Base-by-base conservation (phyloP, 1,140 invertebrate genomes). In the Diorhabda sublineata region DNA sequence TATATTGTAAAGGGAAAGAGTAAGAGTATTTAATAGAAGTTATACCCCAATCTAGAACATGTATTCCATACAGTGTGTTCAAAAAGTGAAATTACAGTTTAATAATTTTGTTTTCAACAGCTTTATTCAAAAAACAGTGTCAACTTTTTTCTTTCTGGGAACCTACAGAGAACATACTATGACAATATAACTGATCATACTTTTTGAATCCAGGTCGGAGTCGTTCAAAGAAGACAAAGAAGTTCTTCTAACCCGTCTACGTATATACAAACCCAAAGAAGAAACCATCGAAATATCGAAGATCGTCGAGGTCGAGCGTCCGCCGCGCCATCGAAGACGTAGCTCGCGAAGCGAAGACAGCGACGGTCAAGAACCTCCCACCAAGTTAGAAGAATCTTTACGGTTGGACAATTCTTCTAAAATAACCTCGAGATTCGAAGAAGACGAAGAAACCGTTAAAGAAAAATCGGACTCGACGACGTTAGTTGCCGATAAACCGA, bases 221-320 rank as follows among this genome's bases (percentile, higher is more conserved):
- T 91, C 91, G 41, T 92, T 95, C 69, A 86, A 90, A 57, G 85
- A 87, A 69, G 82, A 85, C 61, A 86, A 87, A 74, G 84, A 85
- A 68, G 77, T 78, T 7, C 62, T 81, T 3, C 58, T 81, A 42
- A 77, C 75, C 3, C 59, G 77, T 56, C 69, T 81, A 47, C 79
- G 79, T 68, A 72, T 79, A 11, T 78, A 76, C 66, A 80, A 80
- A 61, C 64, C 64, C 41, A 76, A 74, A 65, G 77, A 78, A 3
- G 52, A 42, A 4, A 52, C 26, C 7, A 44, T 42, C 9, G 62
- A 67, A 26, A 41, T 42, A 6, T n/a, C 57, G 7, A 70, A 72
- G 9, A 9, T 52, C 5, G 6, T n/a, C 2, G n/a, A 64, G 8
- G 45, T 45, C 7, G 67, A 71, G 5, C 56, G n/a, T 9, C 66